Evolutionary conservation across 37 sponge, comb jelly and placozoan species (phyloP), one percentile per base, ranked within the genome.

Genomic region (Halisarca cf. caerulea): DNA sequence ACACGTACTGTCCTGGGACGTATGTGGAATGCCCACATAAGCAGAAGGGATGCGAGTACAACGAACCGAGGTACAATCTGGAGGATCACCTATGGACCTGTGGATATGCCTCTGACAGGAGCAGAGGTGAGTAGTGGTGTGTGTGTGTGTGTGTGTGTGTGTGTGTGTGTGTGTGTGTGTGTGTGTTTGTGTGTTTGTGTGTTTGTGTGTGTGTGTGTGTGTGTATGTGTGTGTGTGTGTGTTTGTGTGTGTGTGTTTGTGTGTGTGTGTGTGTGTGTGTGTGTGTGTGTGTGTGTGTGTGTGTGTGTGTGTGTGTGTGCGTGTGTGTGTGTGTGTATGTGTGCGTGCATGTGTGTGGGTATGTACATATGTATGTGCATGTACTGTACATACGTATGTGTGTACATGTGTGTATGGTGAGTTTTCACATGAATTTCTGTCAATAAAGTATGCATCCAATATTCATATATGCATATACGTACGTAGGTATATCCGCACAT

Each of bases 71-170:
- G 39, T 87, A 85, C 47, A 89, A 91, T 39, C 86, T 95, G 86
- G 90, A 89, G 86, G 92, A 95, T 23, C 95, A 95, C 75, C 85
- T 95, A 6, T 95, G 95, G 95, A 81, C 38, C 81, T 95, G 95
- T 74, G 47, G 58, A 28, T 73, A 87, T 68, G 89, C 87, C 45
- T 30, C 40, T 0, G 93, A 93, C 59, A 71, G 77, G 2, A 80
- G 38, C 27, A 92, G 69, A 59, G 83, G 93, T 88, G 47, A 91
- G 92, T 91, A 11, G 3, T 21, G 11, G 51, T 47, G 11, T 47
- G 51, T 47, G 11, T 47, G 51, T 47, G 51, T 47, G 51, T 47
- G 51, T 47, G 51, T 47, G 51, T 47, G 51, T 47, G 51, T 47
- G 51, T 47, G 51, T 47, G 51, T 47, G 51, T 47, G 51, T 47